A percentile compares a stretch with the other conserved stretches of the same genome.
Conservation (phyloP, 53 echinoderm and acorn worm genomes). For the Apostichopus leukothele region DNA sequence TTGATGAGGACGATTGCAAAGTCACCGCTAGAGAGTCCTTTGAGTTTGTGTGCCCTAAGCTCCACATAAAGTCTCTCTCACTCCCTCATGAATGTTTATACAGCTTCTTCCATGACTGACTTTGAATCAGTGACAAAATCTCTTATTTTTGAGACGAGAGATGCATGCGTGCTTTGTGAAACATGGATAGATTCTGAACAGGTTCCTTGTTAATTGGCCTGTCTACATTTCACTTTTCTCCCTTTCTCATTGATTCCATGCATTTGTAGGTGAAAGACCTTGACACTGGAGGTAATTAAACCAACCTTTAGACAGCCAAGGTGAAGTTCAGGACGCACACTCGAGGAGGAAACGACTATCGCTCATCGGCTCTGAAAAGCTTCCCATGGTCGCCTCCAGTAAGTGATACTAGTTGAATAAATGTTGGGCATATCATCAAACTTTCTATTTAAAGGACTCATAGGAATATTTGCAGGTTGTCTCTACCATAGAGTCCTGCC, state of each 20-base stretch:
- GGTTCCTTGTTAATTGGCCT: too few relatives aligned
- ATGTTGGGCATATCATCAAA: slow-evolving; percentile 34
- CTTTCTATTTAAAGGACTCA: slow-evolving; percentile 13
- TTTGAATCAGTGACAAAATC: too few relatives aligned
- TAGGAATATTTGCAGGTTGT: slow-evolving; percentile 7
- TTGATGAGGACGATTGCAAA: too few relatives aligned
- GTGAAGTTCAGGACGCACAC: slow-evolving; percentile 23
- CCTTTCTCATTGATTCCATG: background rate
- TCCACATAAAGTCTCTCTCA: too few relatives aligned
- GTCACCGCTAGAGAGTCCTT: too few relatives aligned
- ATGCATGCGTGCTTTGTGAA: too few relatives aligned
- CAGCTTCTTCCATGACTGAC: too few relatives aligned
- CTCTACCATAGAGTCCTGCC: slow-evolving; percentile 2
- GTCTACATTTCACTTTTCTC: background rate
- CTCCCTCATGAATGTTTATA: too few relatives aligned
- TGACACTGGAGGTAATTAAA: slow-evolving; percentile 29
- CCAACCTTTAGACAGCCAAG: slow-evolving; percentile 23
- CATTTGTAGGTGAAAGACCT: slow-evolving; percentile 13
- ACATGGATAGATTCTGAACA: too few relatives aligned
- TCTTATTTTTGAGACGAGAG: too few relatives aligned
- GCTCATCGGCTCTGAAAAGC: slow-evolving; percentile 2
- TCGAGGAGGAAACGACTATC: background rate
- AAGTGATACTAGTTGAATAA: slow-evolving; percentile 34
- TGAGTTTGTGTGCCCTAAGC: too few relatives aligned
- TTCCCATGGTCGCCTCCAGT: slow-evolving; percentile 39